phyloP scores from a whole-genome alignment of 2,888 invertebrate genomes.

The Mongoloraphidia duomilia region DNA sequence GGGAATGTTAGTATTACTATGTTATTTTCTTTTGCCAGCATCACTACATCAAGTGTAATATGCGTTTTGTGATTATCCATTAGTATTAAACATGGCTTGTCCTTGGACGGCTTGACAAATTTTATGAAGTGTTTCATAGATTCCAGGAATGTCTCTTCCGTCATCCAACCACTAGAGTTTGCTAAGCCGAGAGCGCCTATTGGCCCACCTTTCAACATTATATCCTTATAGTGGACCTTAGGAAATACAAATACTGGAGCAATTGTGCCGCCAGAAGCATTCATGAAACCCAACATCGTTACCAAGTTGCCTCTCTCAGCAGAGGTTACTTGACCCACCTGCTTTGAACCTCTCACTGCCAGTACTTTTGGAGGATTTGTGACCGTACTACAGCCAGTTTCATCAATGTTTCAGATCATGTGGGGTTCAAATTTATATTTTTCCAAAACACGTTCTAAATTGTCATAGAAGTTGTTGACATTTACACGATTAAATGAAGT shows the following conservation, averaged over 20 bases:
- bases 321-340: constrained; percentile 14
- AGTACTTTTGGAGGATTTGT: constrained; percentile 13
- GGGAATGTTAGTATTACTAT: constrained; percentile 4
- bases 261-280: background rate
- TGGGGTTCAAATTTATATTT: constrained; percentile 7
- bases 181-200: constrained; percentile 3
- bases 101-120: no score
- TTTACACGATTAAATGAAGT: constrained; percentile 11
- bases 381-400: constrained; percentile 10
- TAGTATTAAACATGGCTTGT: no score
- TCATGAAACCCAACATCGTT: constrained; percentile 1
- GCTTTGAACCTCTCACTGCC: constrained; percentile 11
- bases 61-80: background rate
- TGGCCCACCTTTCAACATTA: no score
- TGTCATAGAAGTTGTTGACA: constrained; percentile 11
- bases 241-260: background rate
- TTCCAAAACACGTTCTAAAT: constrained; percentile 8
- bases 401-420: background rate
- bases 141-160: constrained; percentile 2
- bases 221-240: constrained; percentile 1
- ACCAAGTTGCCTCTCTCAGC: constrained; percentile 5
- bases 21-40: background rate
- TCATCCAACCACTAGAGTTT: constrained; percentile 8
- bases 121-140: no score
- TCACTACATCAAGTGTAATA: constrained; percentile 1